A percentile compares a stretch with the other conserved stretches of the same genome.
phyloP scores from a whole-genome alignment of 2,113 vertebrate species.

The Toxotes jaculatrix region DNA sequence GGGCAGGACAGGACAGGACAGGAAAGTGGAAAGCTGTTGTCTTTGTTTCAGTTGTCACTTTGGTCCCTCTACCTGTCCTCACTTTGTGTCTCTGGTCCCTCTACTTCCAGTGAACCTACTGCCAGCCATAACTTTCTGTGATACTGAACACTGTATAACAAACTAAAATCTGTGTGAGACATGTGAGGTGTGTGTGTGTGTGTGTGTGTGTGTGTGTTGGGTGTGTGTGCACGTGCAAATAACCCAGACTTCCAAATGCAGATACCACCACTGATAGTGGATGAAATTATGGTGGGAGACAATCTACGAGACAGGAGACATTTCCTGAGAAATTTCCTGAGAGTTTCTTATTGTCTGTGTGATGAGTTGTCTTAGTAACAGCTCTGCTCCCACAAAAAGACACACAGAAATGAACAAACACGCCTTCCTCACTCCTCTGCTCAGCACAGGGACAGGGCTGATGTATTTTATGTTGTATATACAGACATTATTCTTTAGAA shows the following conservation, averaged over 20 bases:
- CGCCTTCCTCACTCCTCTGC: neutral
- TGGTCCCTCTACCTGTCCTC: neutral
- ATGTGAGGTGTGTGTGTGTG: too few species aligned
- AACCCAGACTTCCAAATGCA: too few species aligned
- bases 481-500: conserved; percentile 2
- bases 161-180: too few species aligned
- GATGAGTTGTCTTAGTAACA: neutral
- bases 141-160: too few species aligned
- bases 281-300: neutral
- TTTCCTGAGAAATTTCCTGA: neutral
- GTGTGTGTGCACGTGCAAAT: neutral
- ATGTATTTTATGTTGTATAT: conserved; percentile 9
- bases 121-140: neutral
- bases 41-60: conserved; percentile 10
- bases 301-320: neutral
- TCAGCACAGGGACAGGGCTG: neutral
- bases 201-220: neutral
- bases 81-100: neutral
- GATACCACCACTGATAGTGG: too few species aligned
- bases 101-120: neutral
- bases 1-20: neutral
- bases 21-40: neutral
- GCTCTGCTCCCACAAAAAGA: conserved; percentile 17
- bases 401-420: neutral
- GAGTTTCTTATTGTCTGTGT: neutral